phyloP scores from a whole-genome alignment of 2,797 vertebrate genomes.

The Semaprochilodus insignis region DNA sequence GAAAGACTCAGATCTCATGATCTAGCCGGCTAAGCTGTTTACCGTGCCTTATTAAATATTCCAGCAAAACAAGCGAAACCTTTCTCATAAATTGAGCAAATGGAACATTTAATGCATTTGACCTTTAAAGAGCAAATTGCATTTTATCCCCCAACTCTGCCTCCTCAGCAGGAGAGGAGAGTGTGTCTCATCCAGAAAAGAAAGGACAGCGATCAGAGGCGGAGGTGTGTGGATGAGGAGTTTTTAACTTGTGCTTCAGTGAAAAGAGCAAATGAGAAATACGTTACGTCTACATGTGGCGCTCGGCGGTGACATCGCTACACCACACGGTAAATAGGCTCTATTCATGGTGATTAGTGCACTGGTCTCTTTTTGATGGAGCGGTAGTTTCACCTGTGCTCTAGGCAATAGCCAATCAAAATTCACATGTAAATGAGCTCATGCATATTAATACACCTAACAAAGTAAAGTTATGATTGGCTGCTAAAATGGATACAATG shows the following conservation, averaged over 20 bases:
- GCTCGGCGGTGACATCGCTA: too few species aligned
- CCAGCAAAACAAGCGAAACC: slow-evolving; percentile 47
- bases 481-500: too few species aligned
- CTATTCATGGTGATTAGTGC: too few species aligned
- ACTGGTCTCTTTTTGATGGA: too few species aligned
- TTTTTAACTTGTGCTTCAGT: neutral
- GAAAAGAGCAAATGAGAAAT: neutral
- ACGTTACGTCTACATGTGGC: neutral
- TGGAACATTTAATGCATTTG: slow-evolving; percentile 54
- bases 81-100: slow-evolving; percentile 50
- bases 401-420: too few species aligned
- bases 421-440: too few species aligned
- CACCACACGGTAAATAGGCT: too few species aligned
- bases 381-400: too few species aligned
- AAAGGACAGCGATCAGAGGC: neutral
- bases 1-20: neutral
- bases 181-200: slow-evolving; percentile 8
- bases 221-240: neutral
- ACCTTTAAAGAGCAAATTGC: slow-evolving; percentile 59
- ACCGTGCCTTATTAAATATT: slow-evolving; percentile 54
- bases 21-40: slow-evolving; percentile 35
- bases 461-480: too few species aligned
- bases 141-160: slow-evolving; percentile 38
- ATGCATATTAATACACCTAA: too few species aligned
- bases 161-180: slow-evolving; percentile 15